Base-by-base conservation (phyloP, 2,113 vertebrate genomes). In the Cololabis saira region DNA sequence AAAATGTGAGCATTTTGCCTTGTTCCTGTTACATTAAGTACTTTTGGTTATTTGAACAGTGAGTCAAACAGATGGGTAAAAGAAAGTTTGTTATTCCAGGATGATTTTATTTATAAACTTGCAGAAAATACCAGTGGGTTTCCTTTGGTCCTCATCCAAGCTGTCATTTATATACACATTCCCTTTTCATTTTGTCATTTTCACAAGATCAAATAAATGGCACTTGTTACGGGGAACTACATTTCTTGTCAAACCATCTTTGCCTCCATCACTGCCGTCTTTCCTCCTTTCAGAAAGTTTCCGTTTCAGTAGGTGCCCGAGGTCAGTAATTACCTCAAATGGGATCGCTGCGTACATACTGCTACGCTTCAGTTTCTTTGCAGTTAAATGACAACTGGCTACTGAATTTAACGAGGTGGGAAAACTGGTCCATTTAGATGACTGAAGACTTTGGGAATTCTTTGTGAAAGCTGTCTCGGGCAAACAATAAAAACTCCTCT, bases 321-420 rank as follows among this genome's bases (percentile, higher is more conserved):
- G 72, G 67, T 43, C 5, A 44, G 19, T 51, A 69, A 51, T 69
- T 45, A 63, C 61, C 56, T 61, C 50, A 47, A 22, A 79, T 52
- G 37, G 44, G 51, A 51, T 66, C 68, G 61, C 67, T 70, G 45
- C 76, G 74, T 84, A 67, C 61, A 74, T 37, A 60, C 33, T 12
- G 1, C 42, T 4, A 3, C 21, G 21, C 42, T 2, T 37, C 33
- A 57, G 60, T 52, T 24, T 51, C 61, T 72, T 53, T 61, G 43
- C 21, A 44, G 40, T 27, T 40, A 56, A 19, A 71, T 12, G 9
- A 50, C 19, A 61, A 47, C n/a, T 61, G 76, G 56, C 72, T 61
- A 61, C 50, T n/a, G 49, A 15, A 43, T 66, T 47, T 52, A 61
- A 19, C 72, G 59, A 62, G 21, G 21, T 74, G 40, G 59, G 70